A percentile compares a stretch with the other conserved stretches of the same genome.
Conservation (phyloP, 1,140 invertebrate species). For the Drosophila busckii region DNA sequence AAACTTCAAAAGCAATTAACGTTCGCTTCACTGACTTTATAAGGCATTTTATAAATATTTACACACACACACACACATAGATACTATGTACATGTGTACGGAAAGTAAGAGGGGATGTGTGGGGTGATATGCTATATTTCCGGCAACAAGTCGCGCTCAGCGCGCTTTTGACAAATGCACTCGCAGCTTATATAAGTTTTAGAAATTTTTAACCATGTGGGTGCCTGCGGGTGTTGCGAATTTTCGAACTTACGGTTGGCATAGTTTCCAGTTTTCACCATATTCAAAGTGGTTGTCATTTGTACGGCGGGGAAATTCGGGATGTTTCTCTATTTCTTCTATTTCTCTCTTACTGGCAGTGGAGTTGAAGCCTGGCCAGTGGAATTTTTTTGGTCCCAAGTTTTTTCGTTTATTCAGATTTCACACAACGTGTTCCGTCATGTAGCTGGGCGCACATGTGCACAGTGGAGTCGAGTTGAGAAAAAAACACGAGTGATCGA, state of each 20-base stretch:
- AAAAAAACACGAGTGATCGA: background rate
- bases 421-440: conserved; percentile 61
- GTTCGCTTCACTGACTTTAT: conserved; percentile 14
- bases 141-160: conserved; percentile 41
- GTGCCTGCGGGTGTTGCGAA: background rate
- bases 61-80: background rate
- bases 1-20: conserved; percentile 23
- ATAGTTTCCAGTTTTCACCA: conserved; percentile 70
- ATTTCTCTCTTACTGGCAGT: conserved; percentile 1
- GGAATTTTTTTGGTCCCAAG: conserved; percentile 33
- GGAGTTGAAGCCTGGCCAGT: conserved; percentile 23
- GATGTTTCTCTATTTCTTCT: conserved; percentile 13
- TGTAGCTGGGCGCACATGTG: conserved; percentile 58
- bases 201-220: no score
- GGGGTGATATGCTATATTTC: no score
- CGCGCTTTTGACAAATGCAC: conserved; percentile 20
- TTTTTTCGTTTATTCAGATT: conserved; percentile 9
- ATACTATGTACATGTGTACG: background rate
- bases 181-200: conserved; percentile 43
- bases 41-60: no score
- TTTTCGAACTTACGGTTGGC: conserved; percentile 54
- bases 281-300: conserved; percentile 66
- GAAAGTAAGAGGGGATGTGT: no score
- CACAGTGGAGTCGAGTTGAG: conserved; percentile 5
- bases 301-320: conserved; percentile 48